Conservation (phyloP, 2,888 invertebrate species). For the Pandemis cinnamomeana region DNA sequence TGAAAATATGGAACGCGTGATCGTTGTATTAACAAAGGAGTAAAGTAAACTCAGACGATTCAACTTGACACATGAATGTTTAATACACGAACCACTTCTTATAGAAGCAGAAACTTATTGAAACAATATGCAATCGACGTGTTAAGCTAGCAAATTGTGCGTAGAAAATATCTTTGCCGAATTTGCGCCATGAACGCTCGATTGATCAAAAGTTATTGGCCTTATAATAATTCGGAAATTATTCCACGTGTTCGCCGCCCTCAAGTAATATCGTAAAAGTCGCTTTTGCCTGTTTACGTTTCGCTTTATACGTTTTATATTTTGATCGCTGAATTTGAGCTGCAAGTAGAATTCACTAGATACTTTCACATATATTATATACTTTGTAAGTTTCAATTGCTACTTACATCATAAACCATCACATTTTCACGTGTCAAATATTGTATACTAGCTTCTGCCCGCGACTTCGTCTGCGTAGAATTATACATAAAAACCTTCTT, state of each 20-base stretch:
- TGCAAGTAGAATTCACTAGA: conserved; percentile 36
- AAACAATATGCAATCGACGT: conserved; percentile 28
- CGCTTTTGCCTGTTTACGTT: conserved; percentile 51
- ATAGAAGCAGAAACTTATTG: conserved; percentile 3
- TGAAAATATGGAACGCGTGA: conserved; percentile 61
- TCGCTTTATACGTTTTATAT: conserved; percentile 50
- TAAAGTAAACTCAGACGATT: conserved; percentile 46
- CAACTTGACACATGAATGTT: conserved; percentile 42
- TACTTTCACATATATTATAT: not conserved
- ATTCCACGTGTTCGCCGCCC: conserved; percentile 49
- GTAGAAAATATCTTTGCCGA: conserved; percentile 45
- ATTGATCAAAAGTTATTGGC: conserved; percentile 57
- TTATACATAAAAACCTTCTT: no score
- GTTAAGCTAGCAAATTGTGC: conserved; percentile 32
- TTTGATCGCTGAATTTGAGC: conserved; percentile 51
- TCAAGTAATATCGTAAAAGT: conserved; percentile 51
- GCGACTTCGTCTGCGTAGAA: no score
- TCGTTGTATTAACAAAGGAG: conserved; percentile 55
- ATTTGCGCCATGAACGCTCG: conserved; percentile 48
- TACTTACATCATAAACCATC: not conserved
- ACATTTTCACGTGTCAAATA: not conserved
- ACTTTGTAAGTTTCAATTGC: not conserved
- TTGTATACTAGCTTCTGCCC: no score
- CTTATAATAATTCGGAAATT: conserved; percentile 54
- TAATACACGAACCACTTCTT: not conserved